These are phyloP conservation scores for Neocloeon triangulifer DNA, from an alignment of 1,140 invertebrate species.

Conservation along the genomic window DNA sequence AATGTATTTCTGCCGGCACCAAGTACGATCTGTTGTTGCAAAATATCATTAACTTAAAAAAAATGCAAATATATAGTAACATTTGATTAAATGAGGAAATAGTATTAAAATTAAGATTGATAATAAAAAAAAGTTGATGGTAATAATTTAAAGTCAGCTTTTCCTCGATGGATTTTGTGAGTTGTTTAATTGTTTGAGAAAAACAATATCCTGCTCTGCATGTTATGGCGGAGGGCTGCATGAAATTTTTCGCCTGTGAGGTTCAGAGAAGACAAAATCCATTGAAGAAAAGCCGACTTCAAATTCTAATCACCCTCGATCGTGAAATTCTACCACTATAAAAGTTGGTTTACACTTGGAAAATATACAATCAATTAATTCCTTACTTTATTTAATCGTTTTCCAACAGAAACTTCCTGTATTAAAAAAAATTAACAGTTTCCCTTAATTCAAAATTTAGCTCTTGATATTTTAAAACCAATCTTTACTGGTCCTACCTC, in stretches of 20 bases:
- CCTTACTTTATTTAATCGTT: background rate
- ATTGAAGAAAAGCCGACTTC: too few relatives aligned
- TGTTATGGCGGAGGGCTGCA: too few relatives aligned
- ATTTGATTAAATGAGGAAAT: background rate
- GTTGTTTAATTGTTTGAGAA: too few relatives aligned
- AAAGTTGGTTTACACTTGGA: background rate
- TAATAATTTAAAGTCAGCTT: background rate
- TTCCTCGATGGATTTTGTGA: too few relatives aligned
- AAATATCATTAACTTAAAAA: background rate
- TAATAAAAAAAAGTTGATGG: constrained; percentile 16
- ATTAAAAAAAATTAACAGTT: background rate
- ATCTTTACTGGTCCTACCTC: background rate
- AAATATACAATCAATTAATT: background rate
- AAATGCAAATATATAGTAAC: background rate
- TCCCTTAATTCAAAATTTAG: background rate
- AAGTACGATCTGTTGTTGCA: constrained; percentile 26
- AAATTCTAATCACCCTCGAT: too few relatives aligned
- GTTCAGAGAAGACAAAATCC: too few relatives aligned
- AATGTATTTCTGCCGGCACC: constrained; percentile 32
- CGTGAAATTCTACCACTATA: background rate
- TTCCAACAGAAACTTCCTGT: background rate
- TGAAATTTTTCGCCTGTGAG: too few relatives aligned
- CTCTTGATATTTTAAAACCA: background rate
- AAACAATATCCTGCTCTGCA: too few relatives aligned
- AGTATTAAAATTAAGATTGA: background rate